phyloP scores from a whole-genome alignment of 2,113 vertebrate genomes.

The Carassius gibelio region DNA sequence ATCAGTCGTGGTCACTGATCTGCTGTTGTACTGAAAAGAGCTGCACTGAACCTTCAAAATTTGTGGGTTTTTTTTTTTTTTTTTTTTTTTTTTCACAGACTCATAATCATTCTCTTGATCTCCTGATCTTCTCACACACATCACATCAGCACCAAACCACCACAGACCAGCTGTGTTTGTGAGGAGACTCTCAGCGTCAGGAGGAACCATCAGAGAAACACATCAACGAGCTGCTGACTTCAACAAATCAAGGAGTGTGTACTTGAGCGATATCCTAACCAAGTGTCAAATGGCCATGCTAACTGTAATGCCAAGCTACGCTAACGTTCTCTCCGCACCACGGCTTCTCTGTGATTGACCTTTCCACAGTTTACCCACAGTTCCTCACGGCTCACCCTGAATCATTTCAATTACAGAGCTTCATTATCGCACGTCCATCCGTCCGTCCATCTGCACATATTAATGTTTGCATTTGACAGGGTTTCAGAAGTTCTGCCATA shows the following conservation, averaged over 20 bases:
- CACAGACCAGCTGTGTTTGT: too few species aligned
- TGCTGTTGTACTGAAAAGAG: too few species aligned
- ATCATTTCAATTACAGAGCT: constrained; percentile 60
- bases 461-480: constrained; percentile 19
- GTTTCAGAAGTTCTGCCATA: constrained; percentile 49
- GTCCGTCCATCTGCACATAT: constrained; percentile 44
- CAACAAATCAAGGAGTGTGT: constrained; percentile 60
- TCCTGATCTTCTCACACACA: too few species aligned
- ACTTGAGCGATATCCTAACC: constrained; percentile 66
- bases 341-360: constrained; percentile 64
- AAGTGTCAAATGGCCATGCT: constrained; percentile 60
- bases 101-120: too few species aligned
- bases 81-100: too few species aligned
- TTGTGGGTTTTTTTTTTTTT: too few species aligned
- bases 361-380: constrained; percentile 64
- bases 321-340: constrained; percentile 17
- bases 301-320: not conserved
- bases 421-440: constrained; percentile 43
- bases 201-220: not conserved
- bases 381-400: constrained; percentile 49
- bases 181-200: too few species aligned
- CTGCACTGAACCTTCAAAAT: too few species aligned
- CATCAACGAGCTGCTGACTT: constrained; percentile 42
- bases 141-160: too few species aligned
- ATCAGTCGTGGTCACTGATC: too few species aligned